A percentile compares a stretch with the other conserved stretches of the same genome.
Evolutionary conservation across 2,797 vertebrate genomes (phyloP).

Genomic region (Poeciliopsis presidionis): DNA sequence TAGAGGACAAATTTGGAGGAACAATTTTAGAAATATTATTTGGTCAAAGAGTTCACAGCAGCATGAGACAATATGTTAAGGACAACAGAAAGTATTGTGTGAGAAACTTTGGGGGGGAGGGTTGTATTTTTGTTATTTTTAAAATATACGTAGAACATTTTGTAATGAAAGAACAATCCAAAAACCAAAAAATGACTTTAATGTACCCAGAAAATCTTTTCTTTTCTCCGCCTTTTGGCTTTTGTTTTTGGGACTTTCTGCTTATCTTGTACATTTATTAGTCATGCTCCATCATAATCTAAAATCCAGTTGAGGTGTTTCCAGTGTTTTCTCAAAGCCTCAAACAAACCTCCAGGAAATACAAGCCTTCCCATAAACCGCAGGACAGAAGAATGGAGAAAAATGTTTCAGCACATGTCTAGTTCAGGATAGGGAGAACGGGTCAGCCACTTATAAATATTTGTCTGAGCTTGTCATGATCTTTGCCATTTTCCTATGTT

Average conservation of each 20-base stretch:
- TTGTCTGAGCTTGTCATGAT: conserved; percentile 23
- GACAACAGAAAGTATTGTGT: conserved; percentile 20
- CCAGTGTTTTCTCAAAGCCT: conserved; percentile 64
- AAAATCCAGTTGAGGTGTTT: conserved; percentile 74
- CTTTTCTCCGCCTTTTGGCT: conserved; percentile 37
- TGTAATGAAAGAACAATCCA: conserved; percentile 25
- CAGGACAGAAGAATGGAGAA: conserved; percentile 43
- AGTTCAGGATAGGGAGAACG: conserved; percentile 15
- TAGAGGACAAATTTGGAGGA: conserved; percentile 58
- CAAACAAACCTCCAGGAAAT: conserved; percentile 74
- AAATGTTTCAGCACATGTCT: conserved; percentile 68
- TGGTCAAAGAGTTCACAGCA: conserved; percentile 53
- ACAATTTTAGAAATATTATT: conserved; percentile 55
- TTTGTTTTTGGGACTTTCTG: conserved; percentile 55
- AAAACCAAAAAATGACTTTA: conserved; percentile 29
- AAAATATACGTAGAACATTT: conserved; percentile 21
- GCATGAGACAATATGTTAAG: conserved; percentile 48
- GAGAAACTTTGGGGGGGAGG: conserved; percentile 23
- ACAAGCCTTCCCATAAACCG: conserved; percentile 60
- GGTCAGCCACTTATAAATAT: conserved; percentile 45
- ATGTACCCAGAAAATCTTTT: conserved; percentile 38
- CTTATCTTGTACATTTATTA: conserved; percentile 61
- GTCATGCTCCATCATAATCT: conserved; percentile 57
- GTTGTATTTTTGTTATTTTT: not conserved
- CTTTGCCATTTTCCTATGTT: not conserved